phyloP scores from a whole-genome alignment of 2,797 vertebrate genomes.

The Gobionotothen gibberifrons region DNA sequence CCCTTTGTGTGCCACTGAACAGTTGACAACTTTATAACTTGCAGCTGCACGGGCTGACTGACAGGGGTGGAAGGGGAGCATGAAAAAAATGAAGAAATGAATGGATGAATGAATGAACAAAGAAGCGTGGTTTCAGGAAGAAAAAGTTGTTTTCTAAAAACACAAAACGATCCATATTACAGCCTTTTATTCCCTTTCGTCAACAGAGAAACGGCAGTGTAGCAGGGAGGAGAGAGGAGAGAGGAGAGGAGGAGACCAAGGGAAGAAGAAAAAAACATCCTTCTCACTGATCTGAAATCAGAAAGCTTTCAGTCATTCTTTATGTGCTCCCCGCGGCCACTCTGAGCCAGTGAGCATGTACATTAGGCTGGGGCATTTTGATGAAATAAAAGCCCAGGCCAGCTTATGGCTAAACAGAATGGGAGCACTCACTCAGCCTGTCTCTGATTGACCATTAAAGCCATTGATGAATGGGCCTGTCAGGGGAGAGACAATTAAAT shows the following conservation, averaged over 20 bases:
- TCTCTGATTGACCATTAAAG: slow-evolving; percentile 99
- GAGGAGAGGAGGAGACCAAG: slow-evolving; percentile 39
- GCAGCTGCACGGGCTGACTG: slow-evolving; percentile 87
- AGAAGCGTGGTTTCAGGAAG: slow-evolving; percentile 72
- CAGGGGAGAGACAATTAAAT: slow-evolving; percentile 99
- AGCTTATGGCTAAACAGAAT: slow-evolving; percentile 96
- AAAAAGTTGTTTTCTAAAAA: slow-evolving; percentile 84
- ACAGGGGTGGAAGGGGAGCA: slow-evolving; percentile 78
- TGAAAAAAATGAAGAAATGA: slow-evolving; percentile 79
- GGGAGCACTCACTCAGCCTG: slow-evolving; percentile 98
- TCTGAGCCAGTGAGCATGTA: slow-evolving; percentile 85
- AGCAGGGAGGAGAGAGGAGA: slow-evolving; percentile 57
- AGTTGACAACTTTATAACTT: slow-evolving; percentile 93
- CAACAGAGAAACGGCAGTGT: slow-evolving; percentile 74
- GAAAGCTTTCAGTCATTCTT: slow-evolving; percentile 90
- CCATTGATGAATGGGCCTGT: slow-evolving; percentile 99
- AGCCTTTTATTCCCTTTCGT: slow-evolving; percentile 76
- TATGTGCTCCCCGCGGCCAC: slow-evolving; percentile 84
- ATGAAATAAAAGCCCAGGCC: slow-evolving; percentile 97
- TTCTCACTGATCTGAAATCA: slow-evolving; percentile 90
- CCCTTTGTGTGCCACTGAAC: slow-evolving; percentile 92
- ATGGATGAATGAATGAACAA: slow-evolving; percentile 83
- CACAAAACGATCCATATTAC: slow-evolving; percentile 82
- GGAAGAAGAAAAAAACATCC: slow-evolving; percentile 78
- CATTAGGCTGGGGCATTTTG: slow-evolving; percentile 98